phyloP scores from a whole-genome alignment of 1,140 invertebrate species.

The Papilio polytes region DNA sequence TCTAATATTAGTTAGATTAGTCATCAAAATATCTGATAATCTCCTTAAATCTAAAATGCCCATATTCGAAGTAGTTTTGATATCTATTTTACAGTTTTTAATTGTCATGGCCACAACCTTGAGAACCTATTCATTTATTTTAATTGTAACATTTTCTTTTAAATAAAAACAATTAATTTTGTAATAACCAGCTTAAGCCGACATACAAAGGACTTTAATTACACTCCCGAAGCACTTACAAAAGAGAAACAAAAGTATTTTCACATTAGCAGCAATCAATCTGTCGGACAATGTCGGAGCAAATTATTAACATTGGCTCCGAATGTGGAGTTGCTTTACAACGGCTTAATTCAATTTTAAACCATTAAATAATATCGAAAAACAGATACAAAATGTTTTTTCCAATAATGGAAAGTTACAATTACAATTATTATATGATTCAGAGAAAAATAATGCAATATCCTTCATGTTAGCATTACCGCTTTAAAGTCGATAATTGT shows the following conservation, averaged over 20 bases:
- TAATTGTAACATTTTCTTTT: background rate
- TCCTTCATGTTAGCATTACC: background rate
- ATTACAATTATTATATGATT: background rate
- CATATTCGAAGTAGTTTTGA: no score
- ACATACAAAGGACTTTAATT: background rate
- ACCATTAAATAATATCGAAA: background rate
- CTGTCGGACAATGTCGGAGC: conserved; percentile 16
- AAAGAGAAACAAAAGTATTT: background rate
- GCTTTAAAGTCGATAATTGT: background rate
- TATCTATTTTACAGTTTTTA: no score
- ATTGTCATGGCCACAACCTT: no score
- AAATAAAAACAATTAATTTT: background rate
- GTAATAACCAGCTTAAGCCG: background rate
- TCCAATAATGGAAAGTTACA: background rate
- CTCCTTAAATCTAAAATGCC: no score
- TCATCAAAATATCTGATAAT: no score
- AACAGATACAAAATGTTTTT: background rate
- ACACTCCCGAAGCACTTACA: background rate
- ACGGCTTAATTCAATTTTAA: conserved; percentile 23
- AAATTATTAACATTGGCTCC: conserved; percentile 25
- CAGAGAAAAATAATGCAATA: background rate
- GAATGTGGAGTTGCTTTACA: background rate
- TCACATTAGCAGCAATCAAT: conserved; percentile 18
- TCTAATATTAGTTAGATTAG: no score
- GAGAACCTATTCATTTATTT: no score